Base-by-base conservation (phyloP, 2,888 invertebrate genomes). In the Belgica antarctica region DNA sequence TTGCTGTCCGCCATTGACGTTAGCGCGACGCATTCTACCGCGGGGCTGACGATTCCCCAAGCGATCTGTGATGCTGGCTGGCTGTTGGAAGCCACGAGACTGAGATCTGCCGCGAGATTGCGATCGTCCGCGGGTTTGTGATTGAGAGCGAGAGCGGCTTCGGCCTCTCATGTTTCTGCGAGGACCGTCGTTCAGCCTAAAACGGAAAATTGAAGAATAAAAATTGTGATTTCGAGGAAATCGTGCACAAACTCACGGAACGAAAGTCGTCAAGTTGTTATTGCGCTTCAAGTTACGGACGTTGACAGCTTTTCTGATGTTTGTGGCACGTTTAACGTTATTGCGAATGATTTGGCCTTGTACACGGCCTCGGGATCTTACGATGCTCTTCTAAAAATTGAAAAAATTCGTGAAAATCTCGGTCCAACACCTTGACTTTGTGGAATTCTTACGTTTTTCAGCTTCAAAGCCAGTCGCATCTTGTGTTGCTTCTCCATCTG, bases 371-470 rank as follows among this genome's bases (percentile, higher is more conserved):
- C 70, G 73, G 36, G 71, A 71, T 66, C 77, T 74, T 74, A 78
- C 76, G 76, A 80, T 75, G 76, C 80, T 80, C 77, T 78, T 80
- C 80, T 80, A 79, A 77, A 80, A 80, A 73, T 72, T 72, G 34
- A 61, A 57, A 52, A 28, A 19, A 27, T 27, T 22, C 1, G n/a
- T n/a, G n/a, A n/a, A n/a, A n/a, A 52, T 25, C 34, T 7, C 52
- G 24, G 2, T 19, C 2, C 2, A 52, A 10, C 24, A 7, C 24
- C 3, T 22, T 22, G 3, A 7, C 41, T 41, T n/a, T 4, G 10
- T 41, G 2, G 8, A 41, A 41, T 10, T 52, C 25, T 71, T 61
- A 62, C 70, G 57, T 71, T 72, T 8, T 71, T 52, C 41, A 70
- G 27, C 34, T 62, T 70, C 36, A 70, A 24, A 1, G 70, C 70